Evolutionary conservation across 2,797 vertebrate genomes (phyloP).

Genomic region (Syndactyla subalaris): DNA sequence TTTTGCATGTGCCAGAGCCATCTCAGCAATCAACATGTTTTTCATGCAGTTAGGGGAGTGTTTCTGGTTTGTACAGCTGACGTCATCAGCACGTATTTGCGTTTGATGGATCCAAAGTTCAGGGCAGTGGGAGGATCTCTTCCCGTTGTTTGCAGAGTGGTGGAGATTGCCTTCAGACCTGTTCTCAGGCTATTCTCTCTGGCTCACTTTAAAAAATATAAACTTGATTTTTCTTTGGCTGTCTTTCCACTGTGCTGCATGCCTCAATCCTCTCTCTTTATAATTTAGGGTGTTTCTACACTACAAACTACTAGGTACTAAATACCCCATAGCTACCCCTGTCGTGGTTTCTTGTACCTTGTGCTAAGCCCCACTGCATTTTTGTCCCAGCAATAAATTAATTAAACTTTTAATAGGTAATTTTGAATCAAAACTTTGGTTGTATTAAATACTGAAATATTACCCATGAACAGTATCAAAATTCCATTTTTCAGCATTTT

Average conservation of each 20-base stretch:
- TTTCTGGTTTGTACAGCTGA: background rate
- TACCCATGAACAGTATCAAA: background rate
- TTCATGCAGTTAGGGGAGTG: background rate
- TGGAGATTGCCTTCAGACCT: background rate
- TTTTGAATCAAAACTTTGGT: background rate
- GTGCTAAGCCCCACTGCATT: background rate
- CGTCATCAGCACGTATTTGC: background rate
- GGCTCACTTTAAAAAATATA: background rate
- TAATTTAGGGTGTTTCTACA: background rate
- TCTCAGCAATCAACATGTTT: fast-evolving
- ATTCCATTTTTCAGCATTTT: background rate
- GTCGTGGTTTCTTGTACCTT: fast-evolving
- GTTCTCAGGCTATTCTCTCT: background rate
- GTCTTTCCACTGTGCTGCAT: fast-evolving
- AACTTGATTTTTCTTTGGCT: background rate
- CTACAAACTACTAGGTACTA: background rate
- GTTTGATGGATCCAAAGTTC: background rate
- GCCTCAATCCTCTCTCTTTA: background rate
- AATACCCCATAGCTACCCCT: background rate
- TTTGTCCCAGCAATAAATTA: background rate
- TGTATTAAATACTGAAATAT: background rate
- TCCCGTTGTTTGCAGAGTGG: background rate
- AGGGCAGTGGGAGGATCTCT: background rate
- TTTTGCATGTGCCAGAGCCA: fast-evolving
- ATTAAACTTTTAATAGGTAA: background rate